Evolutionary conservation across 2,797 vertebrate species (phyloP), one percentile per base, ranked within the genome.

Genomic region (Myiotriccus ornatus): DNA sequence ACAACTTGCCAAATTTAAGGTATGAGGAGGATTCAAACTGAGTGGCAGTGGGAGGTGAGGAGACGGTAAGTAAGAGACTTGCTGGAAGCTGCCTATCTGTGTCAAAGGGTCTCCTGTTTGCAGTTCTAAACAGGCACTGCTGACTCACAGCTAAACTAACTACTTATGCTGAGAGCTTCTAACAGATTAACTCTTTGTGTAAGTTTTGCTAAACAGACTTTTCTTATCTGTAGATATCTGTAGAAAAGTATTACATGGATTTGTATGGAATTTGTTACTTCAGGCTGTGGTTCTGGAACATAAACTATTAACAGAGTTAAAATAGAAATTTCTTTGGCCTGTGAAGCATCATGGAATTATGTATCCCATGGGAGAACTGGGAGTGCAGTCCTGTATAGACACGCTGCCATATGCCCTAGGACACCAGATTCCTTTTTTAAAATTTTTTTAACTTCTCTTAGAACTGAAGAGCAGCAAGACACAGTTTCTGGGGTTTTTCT

Each of bases 61-160:
- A 87, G 86, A 76, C 63, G 77, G 86, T 94, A 91, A 92, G 55
- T 25, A 69, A 41, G 65, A 91, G 87, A 69, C 85, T 74, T 92
- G 88, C 89, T 95, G 80, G 80, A 91, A 93, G 80, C 75, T 94
- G 89, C 56, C 21, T 86, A 39, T 92, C 44, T 95, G 92, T 95
- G 90, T 95, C 87, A 91, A 96, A 89, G 87, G 74, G 65, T 94
- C 89, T 94, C 83, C 71, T 73, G 63, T 93, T 91, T 50, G 65
- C 91, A 95, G 85, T 73, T 95, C 76, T 76, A 46, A 81, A 84
- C 93, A 92, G 83, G 91, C 92, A 62, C 47, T 96, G 96, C 88
- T 97, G 95, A 97, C 84, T 97, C 96, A 95, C 76, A 94, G 74
- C 74, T 88, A 28, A 82, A 89, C 46, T 57, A 44, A 84, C 84